Evolutionary conservation across 2,113 vertebrate species (phyloP).

Genomic region (Nesoenas mayeri): DNA sequence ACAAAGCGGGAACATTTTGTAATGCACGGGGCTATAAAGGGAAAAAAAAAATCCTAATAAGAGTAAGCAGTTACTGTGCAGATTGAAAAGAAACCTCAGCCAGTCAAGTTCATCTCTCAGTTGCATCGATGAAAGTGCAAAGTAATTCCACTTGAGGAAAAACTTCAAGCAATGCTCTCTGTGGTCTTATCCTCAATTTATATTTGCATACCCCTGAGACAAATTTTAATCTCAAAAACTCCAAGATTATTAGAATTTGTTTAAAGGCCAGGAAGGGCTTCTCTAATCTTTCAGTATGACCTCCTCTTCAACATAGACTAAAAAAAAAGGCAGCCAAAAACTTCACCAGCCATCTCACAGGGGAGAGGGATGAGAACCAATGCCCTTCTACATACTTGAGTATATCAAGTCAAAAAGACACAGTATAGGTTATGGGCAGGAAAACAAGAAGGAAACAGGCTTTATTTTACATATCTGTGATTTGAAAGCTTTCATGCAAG

Average conservation of each 20-base stretch:
- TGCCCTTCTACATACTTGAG: neutral
- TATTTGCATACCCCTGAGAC: neutral
- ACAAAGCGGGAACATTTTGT: constrained; percentile 28
- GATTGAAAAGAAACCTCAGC: neutral
- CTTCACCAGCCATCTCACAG: neutral
- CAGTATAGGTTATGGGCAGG: fast-evolving
- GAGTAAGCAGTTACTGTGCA: neutral
- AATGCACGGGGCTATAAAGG: neutral
- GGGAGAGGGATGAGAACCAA: fast-evolving
- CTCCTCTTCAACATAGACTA: neutral
- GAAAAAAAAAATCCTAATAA: neutral
- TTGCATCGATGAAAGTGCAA: neutral
- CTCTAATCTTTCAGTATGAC: neutral
- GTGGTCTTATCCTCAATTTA: neutral
- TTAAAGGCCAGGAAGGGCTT: neutral
- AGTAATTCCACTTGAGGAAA: neutral
- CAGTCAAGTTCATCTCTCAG: neutral
- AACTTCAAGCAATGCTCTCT: neutral
- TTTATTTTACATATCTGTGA: neutral
- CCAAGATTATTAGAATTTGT: neutral
- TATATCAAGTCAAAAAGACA: neutral
- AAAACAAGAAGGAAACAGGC: neutral
- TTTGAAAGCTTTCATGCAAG: neutral
- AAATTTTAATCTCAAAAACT: neutral
- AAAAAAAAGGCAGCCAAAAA: neutral